Evolutionary conservation across 2,797 vertebrate genomes (phyloP), one percentile per base, ranked within the genome.

Genomic region (Chrysocyon brachyurus): DNA sequence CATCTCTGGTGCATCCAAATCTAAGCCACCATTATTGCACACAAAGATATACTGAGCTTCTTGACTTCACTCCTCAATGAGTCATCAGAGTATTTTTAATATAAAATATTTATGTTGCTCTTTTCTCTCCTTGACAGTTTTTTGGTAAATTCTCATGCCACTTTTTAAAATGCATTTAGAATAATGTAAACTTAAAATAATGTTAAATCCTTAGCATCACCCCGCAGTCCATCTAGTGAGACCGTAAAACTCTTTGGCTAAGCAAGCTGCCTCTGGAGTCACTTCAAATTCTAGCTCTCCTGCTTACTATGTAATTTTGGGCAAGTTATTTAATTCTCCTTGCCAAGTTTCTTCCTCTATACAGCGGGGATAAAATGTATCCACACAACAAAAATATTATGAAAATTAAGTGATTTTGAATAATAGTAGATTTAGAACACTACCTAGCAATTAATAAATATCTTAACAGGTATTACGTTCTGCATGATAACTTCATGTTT

Each of bases 241-340:
- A 85, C 33, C 84, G 0, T 92, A 85, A 92, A 92, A 88, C 56
- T 85, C 70, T 90, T 94, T 96, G 90, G 90, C 84, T 85, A 92
- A 77, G 93, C 66, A 87, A 94, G 83, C 28, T 52, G 56, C 14
- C 17, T 87, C 90, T 96, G 84, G 90, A 96, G n/a, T 70, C 77
- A n/a, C 72, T 92, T 96, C 57, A 87, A 59, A 57, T 91, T 57
- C 49, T 81, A 84, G 84, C 3, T 97, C 57, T 93, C 64, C 68
- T 96, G 83, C 77, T 97, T 87, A 82, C 77, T 88, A 54, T 36
- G 63, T 49, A 81, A 96, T 95, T 94, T 86, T 87, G 87, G 92
- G 81, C 83, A 96, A 82, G 68, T 75, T 91, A 68, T 68, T 96
- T 90, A 94, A 64, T 21, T 84, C 16, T 59, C 57, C 49, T 11